These are phyloP conservation scores for Phyto melanocephala DNA, from an alignment of 2,888 invertebrate species.

Conservation along the genomic window DNA sequence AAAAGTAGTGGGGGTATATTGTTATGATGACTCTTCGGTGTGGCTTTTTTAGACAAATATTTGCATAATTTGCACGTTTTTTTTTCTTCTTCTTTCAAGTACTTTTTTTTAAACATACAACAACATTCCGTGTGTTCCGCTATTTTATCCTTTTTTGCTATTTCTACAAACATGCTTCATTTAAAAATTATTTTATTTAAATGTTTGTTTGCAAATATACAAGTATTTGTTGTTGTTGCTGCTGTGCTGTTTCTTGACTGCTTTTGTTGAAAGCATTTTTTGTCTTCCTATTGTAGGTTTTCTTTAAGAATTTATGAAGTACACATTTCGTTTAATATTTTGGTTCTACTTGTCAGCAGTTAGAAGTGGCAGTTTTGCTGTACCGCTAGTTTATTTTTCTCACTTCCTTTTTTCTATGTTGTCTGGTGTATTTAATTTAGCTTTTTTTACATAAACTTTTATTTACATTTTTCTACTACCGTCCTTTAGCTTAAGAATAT, in stretches of 20 bases:
- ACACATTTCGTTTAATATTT: too few species aligned
- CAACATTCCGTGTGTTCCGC: constrained; percentile 41
- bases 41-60: constrained; percentile 70
- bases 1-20: not conserved
- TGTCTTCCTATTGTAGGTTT: not conserved
- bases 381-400: not conserved
- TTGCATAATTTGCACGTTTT: constrained; percentile 75
- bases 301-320: constrained; percentile 45
- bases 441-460: constrained; percentile 24
- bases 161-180: not conserved
- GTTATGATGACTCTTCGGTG: not conserved
- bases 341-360: not conserved
- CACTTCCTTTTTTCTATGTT: constrained; percentile 52
- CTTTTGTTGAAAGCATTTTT: not conserved
- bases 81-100: constrained; percentile 21
- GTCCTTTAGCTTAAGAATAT: not conserved
- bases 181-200: not conserved
- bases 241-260: not conserved
- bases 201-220: not conserved
- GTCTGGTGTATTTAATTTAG: constrained; percentile 37
- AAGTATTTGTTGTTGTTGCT: not conserved
- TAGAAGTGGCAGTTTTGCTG: not conserved
- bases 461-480: not conserved
- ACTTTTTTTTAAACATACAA: not conserved
- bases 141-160: constrained; percentile 18